These are phyloP conservation scores for Lydus trimaculatus DNA, from an alignment of 2,888 invertebrate species.

Conservation along the genomic window DNA sequence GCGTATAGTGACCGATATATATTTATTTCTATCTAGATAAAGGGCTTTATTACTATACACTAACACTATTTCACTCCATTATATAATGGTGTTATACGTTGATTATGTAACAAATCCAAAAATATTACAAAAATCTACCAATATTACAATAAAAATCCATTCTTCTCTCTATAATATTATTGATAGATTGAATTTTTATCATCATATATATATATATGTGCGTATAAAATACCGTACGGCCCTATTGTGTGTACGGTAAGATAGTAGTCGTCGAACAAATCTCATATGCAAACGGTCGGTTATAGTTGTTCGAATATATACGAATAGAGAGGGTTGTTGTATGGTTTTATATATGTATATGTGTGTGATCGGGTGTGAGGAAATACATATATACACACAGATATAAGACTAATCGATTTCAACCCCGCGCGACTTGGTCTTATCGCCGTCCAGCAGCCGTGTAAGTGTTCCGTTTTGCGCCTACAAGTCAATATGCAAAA, in stretches of 20 bases:
- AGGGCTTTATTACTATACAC: not conserved
- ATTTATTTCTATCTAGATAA: constrained; percentile 22
- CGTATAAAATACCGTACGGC: constrained; percentile 20
- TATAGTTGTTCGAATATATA: constrained; percentile 10
- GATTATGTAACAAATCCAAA: not conserved
- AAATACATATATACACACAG: constrained; percentile 32
- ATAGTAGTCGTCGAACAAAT: constrained; percentile 42
- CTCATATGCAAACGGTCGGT: constrained; percentile 41
- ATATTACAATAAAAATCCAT: not conserved
- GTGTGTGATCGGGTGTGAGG: constrained; percentile 39
- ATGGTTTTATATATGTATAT: not conserved
- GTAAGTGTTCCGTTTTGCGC: constrained; percentile 43
- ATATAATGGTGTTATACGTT: too few species aligned
- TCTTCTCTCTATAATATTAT: not conserved
- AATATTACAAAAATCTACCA: not conserved
- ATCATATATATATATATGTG: not conserved
- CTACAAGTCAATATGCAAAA: constrained; percentile 52
- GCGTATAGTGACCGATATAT: constrained; percentile 8
- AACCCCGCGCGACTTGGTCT: constrained; percentile 49
- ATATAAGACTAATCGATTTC: constrained; percentile 48
- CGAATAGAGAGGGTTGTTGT: constrained; percentile 3
- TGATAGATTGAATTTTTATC: not conserved
- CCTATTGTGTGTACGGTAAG: constrained; percentile 45
- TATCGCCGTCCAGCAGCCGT: constrained; percentile 55
- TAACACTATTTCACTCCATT: not conserved